Conservation (phyloP, 2,113 vertebrate genomes). For the Callionymus lyra region DNA sequence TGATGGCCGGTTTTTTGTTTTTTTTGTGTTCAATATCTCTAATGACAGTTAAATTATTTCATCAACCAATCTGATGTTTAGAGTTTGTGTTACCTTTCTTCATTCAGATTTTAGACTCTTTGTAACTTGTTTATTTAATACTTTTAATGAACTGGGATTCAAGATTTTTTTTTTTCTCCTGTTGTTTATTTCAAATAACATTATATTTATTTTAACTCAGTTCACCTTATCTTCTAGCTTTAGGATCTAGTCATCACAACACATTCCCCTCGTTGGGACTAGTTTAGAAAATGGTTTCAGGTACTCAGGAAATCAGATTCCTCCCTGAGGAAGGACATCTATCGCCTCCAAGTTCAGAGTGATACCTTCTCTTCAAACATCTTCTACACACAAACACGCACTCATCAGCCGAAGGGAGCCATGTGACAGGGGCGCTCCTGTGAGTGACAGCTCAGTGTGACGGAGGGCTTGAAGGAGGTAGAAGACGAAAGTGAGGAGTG, state of each 20-base stretch:
- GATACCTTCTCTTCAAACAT: constrained; percentile 39
- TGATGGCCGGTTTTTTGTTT: too few species aligned
- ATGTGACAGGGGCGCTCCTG: constrained; percentile 24
- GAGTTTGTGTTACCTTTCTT: too few species aligned
- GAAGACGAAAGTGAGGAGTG: constrained; percentile 7
- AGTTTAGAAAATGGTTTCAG: constrained; percentile 36
- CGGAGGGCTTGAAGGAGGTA: constrained; percentile 4
- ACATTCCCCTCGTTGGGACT: constrained; percentile 17
- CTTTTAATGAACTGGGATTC: too few species aligned
- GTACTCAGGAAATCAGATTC: constrained; percentile 35
- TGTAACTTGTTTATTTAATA: too few species aligned
- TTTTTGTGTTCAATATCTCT: too few species aligned
- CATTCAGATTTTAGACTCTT: too few species aligned
- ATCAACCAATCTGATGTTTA: too few species aligned
- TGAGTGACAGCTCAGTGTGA: constrained; percentile 44
- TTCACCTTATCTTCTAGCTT: too few species aligned
- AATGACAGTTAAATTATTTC: too few species aligned
- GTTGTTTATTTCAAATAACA: too few species aligned
- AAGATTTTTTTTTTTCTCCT: too few species aligned
- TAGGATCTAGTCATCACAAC: constrained; percentile 10
- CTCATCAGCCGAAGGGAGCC: constrained; percentile 20
- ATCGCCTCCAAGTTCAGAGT: constrained; percentile 17
- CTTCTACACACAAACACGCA: constrained; percentile 35
- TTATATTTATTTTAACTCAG: too few species aligned
- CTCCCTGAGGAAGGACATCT: constrained; percentile 27